Evolutionary conservation across 1,140 invertebrate genomes (phyloP).

Genomic region (Drosophila serrata): DNA sequence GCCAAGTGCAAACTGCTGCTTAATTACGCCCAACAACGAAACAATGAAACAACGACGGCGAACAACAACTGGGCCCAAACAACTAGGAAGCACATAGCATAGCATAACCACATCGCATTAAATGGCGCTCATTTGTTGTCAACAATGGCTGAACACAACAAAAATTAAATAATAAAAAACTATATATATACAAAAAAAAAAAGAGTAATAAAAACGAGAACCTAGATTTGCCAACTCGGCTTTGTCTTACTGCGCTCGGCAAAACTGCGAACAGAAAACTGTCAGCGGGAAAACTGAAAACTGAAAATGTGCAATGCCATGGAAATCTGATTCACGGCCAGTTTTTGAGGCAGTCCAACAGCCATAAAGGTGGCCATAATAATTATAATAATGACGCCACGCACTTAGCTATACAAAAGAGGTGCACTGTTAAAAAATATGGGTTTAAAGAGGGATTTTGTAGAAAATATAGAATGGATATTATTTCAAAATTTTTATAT

Average conservation of each 20-base stretch:
- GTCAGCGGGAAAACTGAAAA: conserved; percentile 54
- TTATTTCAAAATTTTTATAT: too few relatives aligned
- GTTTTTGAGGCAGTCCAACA: conserved; percentile 49
- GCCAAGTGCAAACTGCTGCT: conserved; percentile 54
- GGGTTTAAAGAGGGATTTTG: too few relatives aligned
- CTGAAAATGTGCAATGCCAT: conserved; percentile 79
- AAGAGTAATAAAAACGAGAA: conserved; percentile 22
- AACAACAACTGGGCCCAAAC: conserved; percentile 29
- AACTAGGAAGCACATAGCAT: conserved; percentile 64
- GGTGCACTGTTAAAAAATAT: not conserved
- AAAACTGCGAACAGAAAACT: conserved; percentile 46
- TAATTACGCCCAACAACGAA: conserved; percentile 66
- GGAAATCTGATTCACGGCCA: conserved; percentile 83
- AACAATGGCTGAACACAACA: conserved; percentile 26
- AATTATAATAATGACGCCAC: conserved; percentile 34
- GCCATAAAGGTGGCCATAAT: conserved; percentile 60
- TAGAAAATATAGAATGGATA: too few relatives aligned
- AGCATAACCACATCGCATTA: conserved; percentile 45
- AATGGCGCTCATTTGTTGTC: conserved; percentile 69
- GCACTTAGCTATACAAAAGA: conserved; percentile 19
- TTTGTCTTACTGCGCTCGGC: conserved; percentile 55
- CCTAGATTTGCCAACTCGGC: conserved; percentile 51
- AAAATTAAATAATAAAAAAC: not conserved
- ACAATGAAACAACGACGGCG: conserved; percentile 56
- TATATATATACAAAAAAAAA: not conserved